phyloP scores from a whole-genome alignment of 2,113 vertebrate genomes.

The Rana temporaria region DNA sequence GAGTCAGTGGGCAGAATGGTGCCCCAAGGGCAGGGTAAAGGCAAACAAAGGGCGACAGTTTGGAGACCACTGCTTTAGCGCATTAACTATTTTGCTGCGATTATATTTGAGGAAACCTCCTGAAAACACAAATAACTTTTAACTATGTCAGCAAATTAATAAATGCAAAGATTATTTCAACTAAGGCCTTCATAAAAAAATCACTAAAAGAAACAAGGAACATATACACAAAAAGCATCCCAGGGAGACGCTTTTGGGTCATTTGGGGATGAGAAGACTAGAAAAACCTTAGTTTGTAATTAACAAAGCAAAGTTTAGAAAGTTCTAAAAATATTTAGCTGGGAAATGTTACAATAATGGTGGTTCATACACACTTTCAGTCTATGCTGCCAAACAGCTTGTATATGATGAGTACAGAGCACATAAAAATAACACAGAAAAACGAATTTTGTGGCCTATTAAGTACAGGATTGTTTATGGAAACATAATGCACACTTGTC shows the following conservation, averaged over 20 bases:
- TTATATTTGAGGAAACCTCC: too few relatives aligned
- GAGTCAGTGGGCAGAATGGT: too few relatives aligned
- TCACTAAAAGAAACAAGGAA: background rate
- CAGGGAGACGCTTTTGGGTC: background rate
- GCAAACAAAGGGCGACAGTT: too few relatives aligned
- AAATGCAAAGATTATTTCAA: too few relatives aligned
- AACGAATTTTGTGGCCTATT: background rate
- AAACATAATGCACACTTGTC: slow-evolving; percentile 5
- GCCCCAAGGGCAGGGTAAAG: too few relatives aligned
- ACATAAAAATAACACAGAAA: background rate
- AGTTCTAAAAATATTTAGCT: slow-evolving; percentile 27
- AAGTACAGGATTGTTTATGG: slow-evolving; percentile 16
- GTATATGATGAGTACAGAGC: slow-evolving; percentile 20
- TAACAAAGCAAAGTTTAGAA: slow-evolving; percentile 13
- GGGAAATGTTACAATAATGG: slow-evolving; percentile 10
- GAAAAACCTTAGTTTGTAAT: background rate
- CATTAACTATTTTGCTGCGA: too few relatives aligned
- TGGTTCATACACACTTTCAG: background rate
- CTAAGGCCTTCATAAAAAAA: too few relatives aligned
- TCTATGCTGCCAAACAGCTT: slow-evolving; percentile 4
- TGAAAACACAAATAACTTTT: too few relatives aligned
- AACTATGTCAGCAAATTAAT: too few relatives aligned
- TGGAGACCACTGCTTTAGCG: too few relatives aligned
- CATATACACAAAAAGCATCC: background rate
- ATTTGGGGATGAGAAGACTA: background rate